A percentile compares a stretch with the other conserved stretches of the same genome.
Conservation (phyloP, 1,140 invertebrate species). For the Eciton burchellii region DNA sequence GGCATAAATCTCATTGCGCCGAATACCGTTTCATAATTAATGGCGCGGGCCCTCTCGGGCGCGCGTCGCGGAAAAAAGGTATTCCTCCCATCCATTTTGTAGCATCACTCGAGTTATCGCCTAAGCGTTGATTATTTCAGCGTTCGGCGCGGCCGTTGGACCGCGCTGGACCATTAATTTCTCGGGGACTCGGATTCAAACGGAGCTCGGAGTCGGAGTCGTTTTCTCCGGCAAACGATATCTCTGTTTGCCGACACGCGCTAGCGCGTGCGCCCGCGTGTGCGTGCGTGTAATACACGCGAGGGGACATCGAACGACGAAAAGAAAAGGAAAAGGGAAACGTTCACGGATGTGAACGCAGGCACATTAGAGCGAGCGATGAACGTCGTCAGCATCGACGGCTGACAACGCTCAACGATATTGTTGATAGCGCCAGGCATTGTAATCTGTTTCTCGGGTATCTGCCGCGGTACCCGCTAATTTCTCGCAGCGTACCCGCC, state of each 20-base stretch:
- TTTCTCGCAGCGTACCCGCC: slow-evolving; percentile 25
- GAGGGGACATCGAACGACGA: too few species aligned
- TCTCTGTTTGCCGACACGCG: not conserved
- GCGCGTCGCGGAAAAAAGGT: slow-evolving; percentile 30
- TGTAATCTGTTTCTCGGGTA: slow-evolving; percentile 4
- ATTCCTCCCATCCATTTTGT: slow-evolving; percentile 45
- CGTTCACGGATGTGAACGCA: too few species aligned
- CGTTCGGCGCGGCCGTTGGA: not conserved
- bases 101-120: slow-evolving; percentile 32
- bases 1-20: slow-evolving; percentile 76
- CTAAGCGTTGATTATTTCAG: slow-evolving; percentile 34
- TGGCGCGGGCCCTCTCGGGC: slow-evolving; percentile 68
- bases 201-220: not conserved
- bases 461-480: slow-evolving; percentile 24
- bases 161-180: not conserved
- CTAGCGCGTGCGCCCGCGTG: too few species aligned
- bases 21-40: slow-evolving; percentile 76
- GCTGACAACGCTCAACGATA: not conserved
- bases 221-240: not conserved
- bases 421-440: slow-evolving; percentile 1
- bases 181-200: not conserved
- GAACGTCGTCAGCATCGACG: not conserved
- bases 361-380: not conserved
- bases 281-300: too few species aligned
- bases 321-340: too few species aligned